Base-by-base conservation (phyloP, 2,113 vertebrate species). In the cat (Felis catus) region DNA sequence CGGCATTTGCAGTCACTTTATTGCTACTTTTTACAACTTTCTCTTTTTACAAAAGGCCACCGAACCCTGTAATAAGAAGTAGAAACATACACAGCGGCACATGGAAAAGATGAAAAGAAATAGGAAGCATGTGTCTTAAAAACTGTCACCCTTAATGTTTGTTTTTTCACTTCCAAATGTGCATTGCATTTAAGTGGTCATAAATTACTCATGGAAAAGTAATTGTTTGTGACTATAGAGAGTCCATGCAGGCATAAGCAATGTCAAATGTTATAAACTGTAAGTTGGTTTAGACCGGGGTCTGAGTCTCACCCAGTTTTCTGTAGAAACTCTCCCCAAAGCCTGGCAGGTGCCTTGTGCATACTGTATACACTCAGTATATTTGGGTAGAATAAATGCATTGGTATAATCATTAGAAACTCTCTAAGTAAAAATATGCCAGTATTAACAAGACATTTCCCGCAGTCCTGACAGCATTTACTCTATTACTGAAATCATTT, bases 251-350 rank as follows among this genome's bases (percentile, higher is more conserved):
- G 87, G 27, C 61, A 61, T 21, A 86, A 87, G 65, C 79, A 58
- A 92, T 36, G 63, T 92, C 87, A 87, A 94, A 45, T 74, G 89
- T 41, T 45, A 68, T 73, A 87, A 89, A 71, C 27, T 53, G 3
- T 39, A 85, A 82, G 90, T 86, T 89, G 29, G 45, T 89, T 78
- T 73, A 74, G 16, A 80, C n/a, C 45, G 55, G 36, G 21, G 15
- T 78, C 82, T 92, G 73, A 85, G 71, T 91, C 48, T 81, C 88
- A 76, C 7, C 68, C 61, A 76, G 63, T 89, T 83, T 78, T 96
- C 73, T 78, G 9, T 53, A 73, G 45, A 45, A 45, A 45, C 10
- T 68, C 36, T 58, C 39, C 29, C 76, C 45, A 71, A 92, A 91
- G 33, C 27, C n/a, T 83, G 76, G 63, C 36, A n/a, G 45, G 76